phyloP scores from a whole-genome alignment of 2,797 vertebrate genomes.

The Bufotes viridis region DNA sequence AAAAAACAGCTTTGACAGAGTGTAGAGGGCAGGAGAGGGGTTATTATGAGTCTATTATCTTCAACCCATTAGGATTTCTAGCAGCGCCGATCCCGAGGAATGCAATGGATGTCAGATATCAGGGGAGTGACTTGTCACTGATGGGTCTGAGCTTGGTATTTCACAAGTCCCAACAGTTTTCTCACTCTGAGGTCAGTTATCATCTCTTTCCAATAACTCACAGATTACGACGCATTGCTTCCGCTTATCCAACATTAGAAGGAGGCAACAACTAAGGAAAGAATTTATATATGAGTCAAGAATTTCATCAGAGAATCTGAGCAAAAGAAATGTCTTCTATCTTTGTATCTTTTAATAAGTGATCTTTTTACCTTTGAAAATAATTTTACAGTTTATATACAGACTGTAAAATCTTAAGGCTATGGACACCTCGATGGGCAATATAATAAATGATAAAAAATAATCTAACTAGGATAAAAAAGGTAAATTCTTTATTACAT shows the following conservation, averaged over 20 bases:
- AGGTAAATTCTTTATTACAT: too few species aligned
- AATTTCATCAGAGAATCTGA: too few species aligned
- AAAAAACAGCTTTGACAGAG: neutral
- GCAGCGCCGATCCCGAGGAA: neutral
- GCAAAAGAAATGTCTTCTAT: too few species aligned
- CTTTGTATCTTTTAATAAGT: too few species aligned
- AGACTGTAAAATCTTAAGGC: too few species aligned
- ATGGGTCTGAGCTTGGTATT: conserved; percentile 17
- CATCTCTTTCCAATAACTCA: conserved; percentile 11
- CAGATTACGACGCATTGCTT: neutral
- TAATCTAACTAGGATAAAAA: too few species aligned
- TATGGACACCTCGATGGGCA: too few species aligned
- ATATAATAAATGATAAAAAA: too few species aligned
- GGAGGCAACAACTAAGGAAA: neutral
- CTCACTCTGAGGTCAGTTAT: neutral
- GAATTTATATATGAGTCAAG: too few species aligned
- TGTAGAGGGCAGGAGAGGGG: neutral
- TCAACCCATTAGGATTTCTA: neutral
- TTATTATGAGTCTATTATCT: neutral
- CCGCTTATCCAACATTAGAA: neutral
- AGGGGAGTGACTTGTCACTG: conserved; percentile 4
- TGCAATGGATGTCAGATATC: neutral
- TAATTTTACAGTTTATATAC: too few species aligned
- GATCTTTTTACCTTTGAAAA: too few species aligned
- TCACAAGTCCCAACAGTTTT: conserved; percentile 24